Evolutionary conservation across 2,888 invertebrate genomes (phyloP), one percentile per base, ranked within the genome.

Genomic region (Slavum lentiscoides): DNA sequence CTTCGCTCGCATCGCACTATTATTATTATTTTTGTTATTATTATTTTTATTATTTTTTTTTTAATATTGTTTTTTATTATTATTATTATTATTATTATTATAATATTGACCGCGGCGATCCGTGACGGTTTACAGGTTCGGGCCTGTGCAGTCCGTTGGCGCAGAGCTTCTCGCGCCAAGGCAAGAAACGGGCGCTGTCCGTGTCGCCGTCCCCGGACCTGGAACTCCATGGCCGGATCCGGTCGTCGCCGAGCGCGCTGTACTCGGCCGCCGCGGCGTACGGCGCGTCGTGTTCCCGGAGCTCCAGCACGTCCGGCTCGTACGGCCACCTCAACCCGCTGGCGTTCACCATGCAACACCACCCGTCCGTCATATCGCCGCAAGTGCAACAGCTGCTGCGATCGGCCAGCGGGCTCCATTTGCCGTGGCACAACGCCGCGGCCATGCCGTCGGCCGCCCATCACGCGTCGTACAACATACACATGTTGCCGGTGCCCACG

Each of bases 241-340:
- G 97, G 82, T 96, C 96, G 84, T 97, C 97, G 9, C 97, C 97
- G 8, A 95, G 95, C 84, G 96, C 96, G 39, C 86, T 90, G 61
- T 84, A 83, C 64, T 90, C 90, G n/a, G 88, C 98, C 84, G 94
- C 92, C 15, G 92, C 92, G 70, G 80, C 80, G 62, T 80, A 80
- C 43, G 90, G 92, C 84, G 92, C 93, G 84, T 93, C 92, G 85
- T 93, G 95, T 23, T 95, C 95, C 0, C 89, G 96, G 83, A 94
- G 94, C 82, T 94, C 94, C 21, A 93, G 94, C 53, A 94, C 95
- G 8, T 96, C 96, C 85, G 97, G 97, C 68, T 97, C 97, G 83
- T 97, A 97, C 89, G 97, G 97, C 30, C 98, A 98, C 88, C 91
- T 98, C 83, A 96, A 97, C 83, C 97, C 97, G 84, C 95, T 93